A percentile compares a stretch with the other conserved stretches of the same genome.
Conservation (phyloP, 2,113 vertebrate species). For the Marcusenius ussheri region DNA sequence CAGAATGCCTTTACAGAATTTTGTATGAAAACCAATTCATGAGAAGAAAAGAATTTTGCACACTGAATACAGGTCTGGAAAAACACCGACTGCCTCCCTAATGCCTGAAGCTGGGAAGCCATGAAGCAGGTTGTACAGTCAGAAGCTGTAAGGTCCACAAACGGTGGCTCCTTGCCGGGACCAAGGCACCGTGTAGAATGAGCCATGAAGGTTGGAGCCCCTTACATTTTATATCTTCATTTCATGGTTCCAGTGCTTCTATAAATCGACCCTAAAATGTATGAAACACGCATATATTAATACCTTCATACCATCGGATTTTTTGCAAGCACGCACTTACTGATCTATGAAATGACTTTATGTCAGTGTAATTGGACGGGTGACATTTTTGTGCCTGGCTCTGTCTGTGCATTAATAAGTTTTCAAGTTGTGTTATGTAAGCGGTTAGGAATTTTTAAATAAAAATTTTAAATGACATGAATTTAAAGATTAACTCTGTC, state of each 20-base stretch:
- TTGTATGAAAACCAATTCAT: background rate
- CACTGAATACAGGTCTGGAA: background rate
- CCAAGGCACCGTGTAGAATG: background rate
- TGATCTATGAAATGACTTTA: slow-evolving; percentile 2
- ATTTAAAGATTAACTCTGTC: background rate
- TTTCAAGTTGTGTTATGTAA: background rate
- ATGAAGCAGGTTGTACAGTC: background rate
- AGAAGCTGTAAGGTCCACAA: background rate
- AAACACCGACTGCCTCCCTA: background rate
- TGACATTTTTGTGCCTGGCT: background rate
- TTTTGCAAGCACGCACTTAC: background rate
- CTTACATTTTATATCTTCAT: background rate
- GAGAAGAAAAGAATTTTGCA: background rate
- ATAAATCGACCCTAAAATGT: background rate
- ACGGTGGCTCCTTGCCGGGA: no score
- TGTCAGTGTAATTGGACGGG: background rate
- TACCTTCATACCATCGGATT: background rate
- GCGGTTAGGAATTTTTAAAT: background rate
- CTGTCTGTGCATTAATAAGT: slow-evolving; percentile 5
- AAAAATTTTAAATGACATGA: background rate
- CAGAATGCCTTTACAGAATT: background rate
- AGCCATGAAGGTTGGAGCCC: background rate
- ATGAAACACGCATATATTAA: slow-evolving; percentile 3
- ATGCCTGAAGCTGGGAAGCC: background rate
- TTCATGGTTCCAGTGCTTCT: background rate